Base-by-base conservation (phyloP, 2,113 vertebrate genomes). In the Chascanopsetta lugubris region DNA sequence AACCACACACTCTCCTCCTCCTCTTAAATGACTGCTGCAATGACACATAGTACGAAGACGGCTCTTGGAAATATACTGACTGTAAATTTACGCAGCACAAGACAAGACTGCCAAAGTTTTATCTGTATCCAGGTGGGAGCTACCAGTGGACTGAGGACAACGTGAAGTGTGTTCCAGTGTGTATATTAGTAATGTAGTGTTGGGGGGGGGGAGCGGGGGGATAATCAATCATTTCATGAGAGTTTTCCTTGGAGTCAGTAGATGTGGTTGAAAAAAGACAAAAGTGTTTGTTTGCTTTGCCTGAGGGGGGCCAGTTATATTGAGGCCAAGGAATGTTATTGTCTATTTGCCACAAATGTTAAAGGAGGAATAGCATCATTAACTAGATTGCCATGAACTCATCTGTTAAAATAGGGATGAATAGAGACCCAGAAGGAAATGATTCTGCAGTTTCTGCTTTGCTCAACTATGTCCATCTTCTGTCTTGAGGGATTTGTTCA, bases 291-390 rank as follows among this genome's bases (percentile, higher is more conserved):
- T 76, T 67, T 66, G 11, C 68, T 70, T 5, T 62, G 30, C 61
- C 38, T 29, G 42, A 54, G 36, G 62, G 80, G 66, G 79, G 26
- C 18, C n/a, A 11, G 61, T 82, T 77, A 79, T 70, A 69, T 46
- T 32, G 30, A 57, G 47, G 9, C 17, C 6, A 3, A 68, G 67
- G 76, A 85, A 85, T 82, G 75, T 55, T 74, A 55, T 11, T 61
- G 29, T 72, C 45, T 10, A 43, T 69, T 57, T 72, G 40, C 77
- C 65, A 71, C 9, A 10, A 65, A 45, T 60, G 26, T 27, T 21
- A 69, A 72, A 48, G 27, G 43, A 81, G 42, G 30, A 2, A 5
- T 38, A 18, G 9, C 2, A 32, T 46, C 22, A 46, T 47, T 76
- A 50, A 54, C 13, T 15, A 61, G 54, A 69, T 64, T 62, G 77